Percentiles rank a stretch among this genome's conserved stretches.
phyloP scores from a whole-genome alignment of 2,113 vertebrate species.

The Corythornis madagascariensis region DNA sequence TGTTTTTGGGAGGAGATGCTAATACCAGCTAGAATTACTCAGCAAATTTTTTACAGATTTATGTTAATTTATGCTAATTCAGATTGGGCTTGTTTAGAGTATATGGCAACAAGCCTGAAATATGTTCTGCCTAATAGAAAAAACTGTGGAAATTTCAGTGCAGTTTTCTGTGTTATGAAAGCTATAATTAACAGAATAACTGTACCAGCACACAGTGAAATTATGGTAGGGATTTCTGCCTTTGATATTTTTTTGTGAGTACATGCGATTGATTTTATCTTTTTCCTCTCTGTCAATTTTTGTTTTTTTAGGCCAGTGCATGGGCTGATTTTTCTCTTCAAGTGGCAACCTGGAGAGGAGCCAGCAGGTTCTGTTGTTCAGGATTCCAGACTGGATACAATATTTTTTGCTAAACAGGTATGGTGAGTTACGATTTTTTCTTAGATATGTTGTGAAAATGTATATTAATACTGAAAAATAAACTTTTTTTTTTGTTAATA shows the following conservation, averaged over 20 bases:
- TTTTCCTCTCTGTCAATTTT: neutral
- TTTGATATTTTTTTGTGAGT: neutral
- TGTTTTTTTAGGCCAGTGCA: conserved; percentile 91
- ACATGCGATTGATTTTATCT: neutral
- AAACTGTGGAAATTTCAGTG: neutral
- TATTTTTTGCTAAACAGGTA: conserved; percentile 99
- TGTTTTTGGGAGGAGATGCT: neutral
- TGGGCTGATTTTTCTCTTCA: conserved; percentile 97
- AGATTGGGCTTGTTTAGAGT: neutral
- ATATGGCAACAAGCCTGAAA: neutral
- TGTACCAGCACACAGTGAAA: neutral
- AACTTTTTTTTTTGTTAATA: neutral
- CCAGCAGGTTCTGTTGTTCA: conserved; percentile 96
- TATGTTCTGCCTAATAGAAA: neutral
- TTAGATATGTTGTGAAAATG: neutral
- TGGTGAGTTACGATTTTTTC: neutral
- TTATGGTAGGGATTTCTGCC: neutral
- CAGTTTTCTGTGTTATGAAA: neutral
- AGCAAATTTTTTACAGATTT: neutral
- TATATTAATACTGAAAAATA: neutral
- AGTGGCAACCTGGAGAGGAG: conserved; percentile 99
- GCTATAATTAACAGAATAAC: neutral
- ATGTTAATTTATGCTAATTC: neutral
- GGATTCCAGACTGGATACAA: conserved; percentile 94
- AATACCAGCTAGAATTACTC: neutral